Conservation (phyloP, 2,797 vertebrate species). For the Smutsia temminckii region DNA sequence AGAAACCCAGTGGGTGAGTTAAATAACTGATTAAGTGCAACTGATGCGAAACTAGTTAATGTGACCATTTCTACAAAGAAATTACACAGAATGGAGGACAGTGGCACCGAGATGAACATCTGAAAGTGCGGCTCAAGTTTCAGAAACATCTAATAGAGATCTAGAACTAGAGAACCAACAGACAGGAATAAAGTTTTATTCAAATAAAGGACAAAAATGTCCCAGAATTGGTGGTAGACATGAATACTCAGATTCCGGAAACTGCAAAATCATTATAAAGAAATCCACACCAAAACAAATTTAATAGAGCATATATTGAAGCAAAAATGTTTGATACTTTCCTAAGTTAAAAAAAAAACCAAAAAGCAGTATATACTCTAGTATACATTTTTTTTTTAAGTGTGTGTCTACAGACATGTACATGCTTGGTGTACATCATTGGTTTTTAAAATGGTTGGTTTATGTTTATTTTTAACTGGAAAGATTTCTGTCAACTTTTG, state of each 20-base stretch:
- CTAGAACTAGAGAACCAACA: background rate
- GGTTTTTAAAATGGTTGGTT: background rate
- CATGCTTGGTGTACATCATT: background rate
- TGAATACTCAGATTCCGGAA: background rate
- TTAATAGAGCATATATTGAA: background rate
- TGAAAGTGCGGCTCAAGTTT: background rate
- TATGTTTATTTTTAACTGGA: background rate
- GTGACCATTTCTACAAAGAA: background rate
- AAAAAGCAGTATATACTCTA: background rate
- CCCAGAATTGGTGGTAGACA: background rate
- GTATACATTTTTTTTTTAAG: background rate
- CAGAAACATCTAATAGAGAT: background rate
- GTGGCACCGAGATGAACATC: background rate
- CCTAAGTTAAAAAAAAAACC: background rate
- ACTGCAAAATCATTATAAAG: background rate
- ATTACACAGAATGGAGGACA: background rate
- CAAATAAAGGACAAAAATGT: background rate
- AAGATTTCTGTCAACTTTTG: conserved; percentile 9
- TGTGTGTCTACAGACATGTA: background rate
- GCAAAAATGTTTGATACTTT: background rate
- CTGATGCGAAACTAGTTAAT: background rate
- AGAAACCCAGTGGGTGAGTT: background rate
- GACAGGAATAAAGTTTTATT: background rate
- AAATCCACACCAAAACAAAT: background rate
- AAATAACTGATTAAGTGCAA: background rate